A percentile compares a stretch with the other conserved stretches of the same genome.
phyloP scores from a whole-genome alignment of 2,797 vertebrate genomes.

The Takifugu ocellatus region DNA sequence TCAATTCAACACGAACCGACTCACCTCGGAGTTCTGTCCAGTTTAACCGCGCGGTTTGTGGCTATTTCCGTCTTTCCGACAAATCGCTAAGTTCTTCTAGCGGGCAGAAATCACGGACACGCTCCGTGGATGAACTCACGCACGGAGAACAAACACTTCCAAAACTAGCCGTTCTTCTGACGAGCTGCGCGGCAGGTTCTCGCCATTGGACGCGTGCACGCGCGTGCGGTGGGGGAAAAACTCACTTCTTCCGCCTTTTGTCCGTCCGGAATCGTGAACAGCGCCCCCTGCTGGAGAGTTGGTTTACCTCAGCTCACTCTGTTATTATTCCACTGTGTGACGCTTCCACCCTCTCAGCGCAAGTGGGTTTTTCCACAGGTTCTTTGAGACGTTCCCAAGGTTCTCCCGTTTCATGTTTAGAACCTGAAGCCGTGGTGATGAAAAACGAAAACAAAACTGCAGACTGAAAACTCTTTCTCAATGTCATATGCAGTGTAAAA shows the following conservation, averaged over 20 bases:
- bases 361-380: too few relatives aligned
- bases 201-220: not conserved
- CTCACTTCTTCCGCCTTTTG: slow-evolving; percentile 5
- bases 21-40: not conserved
- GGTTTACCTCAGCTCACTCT: too few relatives aligned
- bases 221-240: not conserved
- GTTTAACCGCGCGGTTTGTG: not conserved
- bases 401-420: too few relatives aligned
- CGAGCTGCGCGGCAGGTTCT: not conserved
- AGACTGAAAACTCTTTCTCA: too few relatives aligned
- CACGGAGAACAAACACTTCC: not conserved
- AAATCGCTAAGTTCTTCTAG: not conserved
- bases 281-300: too few relatives aligned
- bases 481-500: too few relatives aligned
- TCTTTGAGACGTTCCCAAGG: too few relatives aligned
- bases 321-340: too few relatives aligned
- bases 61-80: not conserved
- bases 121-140: not conserved
- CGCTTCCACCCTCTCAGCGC: too few relatives aligned
- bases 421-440: too few relatives aligned
- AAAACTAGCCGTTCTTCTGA: not conserved
- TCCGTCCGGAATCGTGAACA: too few relatives aligned
- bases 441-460: too few relatives aligned
- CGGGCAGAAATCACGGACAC: not conserved
- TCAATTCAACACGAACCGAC: not conserved